Percentiles rank a stretch among this genome's conserved stretches.
Evolutionary conservation across 1,140 invertebrate species (phyloP).

Genomic region (Drosophila kurseongensis): DNA sequence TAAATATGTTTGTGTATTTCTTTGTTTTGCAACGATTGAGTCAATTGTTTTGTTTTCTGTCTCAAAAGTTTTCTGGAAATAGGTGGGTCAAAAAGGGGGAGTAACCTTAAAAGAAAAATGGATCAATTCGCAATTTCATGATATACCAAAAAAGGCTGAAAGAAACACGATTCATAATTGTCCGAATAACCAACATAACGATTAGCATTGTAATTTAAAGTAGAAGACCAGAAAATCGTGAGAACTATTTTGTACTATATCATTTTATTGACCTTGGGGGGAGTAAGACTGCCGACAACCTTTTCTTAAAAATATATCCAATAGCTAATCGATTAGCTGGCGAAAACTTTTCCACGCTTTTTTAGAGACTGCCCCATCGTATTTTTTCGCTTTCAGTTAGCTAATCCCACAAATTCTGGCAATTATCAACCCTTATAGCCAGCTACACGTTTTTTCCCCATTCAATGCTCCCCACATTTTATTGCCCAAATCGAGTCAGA

Average conservation of each 20-base stretch:
- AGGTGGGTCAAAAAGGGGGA: slow-evolving; percentile 8
- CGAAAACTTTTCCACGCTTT: slow-evolving; percentile 41
- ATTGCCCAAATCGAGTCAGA: slow-evolving; percentile 44
- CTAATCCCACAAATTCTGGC: slow-evolving; percentile 32
- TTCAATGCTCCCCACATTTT: slow-evolving; percentile 11
- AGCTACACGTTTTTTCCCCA: slow-evolving; percentile 17
- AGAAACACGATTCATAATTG: not conserved
- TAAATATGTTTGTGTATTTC: slow-evolving; percentile 18
- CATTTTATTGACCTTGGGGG: slow-evolving; percentile 20
- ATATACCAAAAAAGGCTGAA: not conserved
- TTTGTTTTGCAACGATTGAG: slow-evolving; percentile 32
- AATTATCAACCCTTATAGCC: slow-evolving; percentile 47
- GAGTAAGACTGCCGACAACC: slow-evolving; percentile 1
- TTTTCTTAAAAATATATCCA: not conserved
- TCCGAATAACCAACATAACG: not conserved
- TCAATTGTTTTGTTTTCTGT: slow-evolving; percentile 67
- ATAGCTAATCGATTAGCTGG: slow-evolving; percentile 9
- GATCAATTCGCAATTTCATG: too few relatives aligned
- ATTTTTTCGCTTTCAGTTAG: slow-evolving; percentile 30
- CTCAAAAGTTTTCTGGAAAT: slow-evolving; percentile 29
- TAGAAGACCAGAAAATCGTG: not conserved
- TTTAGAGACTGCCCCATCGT: not conserved
- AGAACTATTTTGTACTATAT: not conserved
- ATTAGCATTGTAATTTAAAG: not conserved
- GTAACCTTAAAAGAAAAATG: slow-evolving; percentile 8